Evolutionary conservation across 2,113 vertebrate species (phyloP), one percentile per base, ranked within the genome.

Genomic region (Gymnorhina tibicen): DNA sequence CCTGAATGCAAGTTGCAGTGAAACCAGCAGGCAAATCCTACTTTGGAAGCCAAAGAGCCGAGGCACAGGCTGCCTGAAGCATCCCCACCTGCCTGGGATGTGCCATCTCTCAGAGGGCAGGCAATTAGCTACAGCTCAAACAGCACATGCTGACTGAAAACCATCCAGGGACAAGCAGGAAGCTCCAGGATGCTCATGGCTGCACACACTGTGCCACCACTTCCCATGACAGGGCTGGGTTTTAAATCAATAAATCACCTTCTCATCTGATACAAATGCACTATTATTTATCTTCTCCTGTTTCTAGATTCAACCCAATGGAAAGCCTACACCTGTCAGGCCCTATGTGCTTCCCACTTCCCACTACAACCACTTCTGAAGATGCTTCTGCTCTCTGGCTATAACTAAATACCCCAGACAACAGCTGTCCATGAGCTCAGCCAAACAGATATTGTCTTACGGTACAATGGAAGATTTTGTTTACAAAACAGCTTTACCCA

Each of bases 391-490:
- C 72, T 82, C 84, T 52, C 88, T 32, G 55, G 58, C 70, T 85
- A 69, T 47, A 87, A 94, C 33, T 35, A 37, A 87, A 91, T 11
- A 77, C 26, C 85, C 76, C 14, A 85, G 73, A 66, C 60, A 90
- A 44, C 81, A 96, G 94, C 88, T 95, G 87, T 35, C 72, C 78
- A 68, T 15, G 37, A 96, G 66, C 91, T 95, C 91, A 95, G 93
- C 62, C 86, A 47, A 94, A 73, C 46, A 70, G 76, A 69, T n/a
- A 63, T 2, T 70, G 81, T 23, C 27, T 67, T 75, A 59, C 47
- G 56, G 56, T 3, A 92, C 86, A 94, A 41, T 24, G 72, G 77
- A 49, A 63, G 35, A 39, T n/a, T 84, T 10, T 78, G 77, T 70
- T 91, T 80, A 78, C 26, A 42, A 49, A 89, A 56, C 79, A 82